Base-by-base conservation (phyloP, 30 jellyfish, hydroid and myxozoan genomes). In the Turritopsis dohrnii region DNA sequence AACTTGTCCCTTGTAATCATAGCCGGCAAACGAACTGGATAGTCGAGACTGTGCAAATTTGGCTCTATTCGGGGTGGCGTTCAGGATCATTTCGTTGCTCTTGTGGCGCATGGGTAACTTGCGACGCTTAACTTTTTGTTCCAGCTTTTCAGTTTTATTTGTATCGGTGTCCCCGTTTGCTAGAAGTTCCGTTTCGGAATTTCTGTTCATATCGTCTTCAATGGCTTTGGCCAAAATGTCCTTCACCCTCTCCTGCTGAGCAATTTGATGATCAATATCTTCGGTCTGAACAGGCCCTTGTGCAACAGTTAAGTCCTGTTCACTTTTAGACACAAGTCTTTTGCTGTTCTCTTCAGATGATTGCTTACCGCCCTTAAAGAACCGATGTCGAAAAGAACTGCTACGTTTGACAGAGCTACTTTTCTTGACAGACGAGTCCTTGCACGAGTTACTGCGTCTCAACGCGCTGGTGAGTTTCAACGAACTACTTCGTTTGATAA, bases 361-460 rank as follows among this genome's bases (percentile, higher is more conserved):
- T 31, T 65, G 26, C 13, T 41, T 41, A 41, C 60, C 13, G 20
- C 86, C 71, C 53, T 82, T 82, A 71, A 82, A 82, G 29, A 82
- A 82, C 18, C 89, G 85, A 71, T 71, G 65, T 65, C 89, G 60
- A 65, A 82, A 82, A 1, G 89, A 82, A 31, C 89, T 82, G 71
- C 89, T 82, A 7, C 89, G 69, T 82, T 71, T 82, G 18, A 82
- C 89, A n/a, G 89, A 82, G 73, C 76, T 82, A 82, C 89, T 82
- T 7, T 82, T 82, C 41, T 82, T 82, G 20, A 82, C 17, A 52
- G 65, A 24, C 16, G 54, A 24, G 18, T 82, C 89, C 66, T 82
- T 82, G 30, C 74, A 27, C 18, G 89, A 82, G 79, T 29, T 79
- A 52, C 73, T 82, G 13, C 85, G 86, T 20, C 66, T 69, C 29